These are phyloP conservation scores for Mandrillus leucophaeus DNA, from an alignment of 2,113 vertebrate genomes.

Conservation along the genomic window DNA sequence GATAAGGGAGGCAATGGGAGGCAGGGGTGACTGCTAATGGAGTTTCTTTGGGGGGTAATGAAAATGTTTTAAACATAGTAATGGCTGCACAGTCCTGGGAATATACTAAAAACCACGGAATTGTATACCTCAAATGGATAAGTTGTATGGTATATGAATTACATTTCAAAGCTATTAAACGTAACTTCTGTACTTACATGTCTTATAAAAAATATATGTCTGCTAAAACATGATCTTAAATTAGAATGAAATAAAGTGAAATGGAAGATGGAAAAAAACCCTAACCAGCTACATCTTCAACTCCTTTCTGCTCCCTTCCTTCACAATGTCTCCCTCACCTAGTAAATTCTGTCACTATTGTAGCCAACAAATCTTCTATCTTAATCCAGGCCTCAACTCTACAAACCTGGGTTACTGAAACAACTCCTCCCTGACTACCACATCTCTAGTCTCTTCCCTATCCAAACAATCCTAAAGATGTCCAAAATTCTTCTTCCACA, in stretches of 20 bases:
- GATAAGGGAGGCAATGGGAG: background rate
- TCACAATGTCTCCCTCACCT: background rate
- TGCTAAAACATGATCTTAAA: background rate
- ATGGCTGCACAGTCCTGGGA: background rate
- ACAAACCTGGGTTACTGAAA: background rate
- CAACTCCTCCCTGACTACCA: background rate
- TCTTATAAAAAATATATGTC: background rate
- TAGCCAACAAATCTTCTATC: background rate
- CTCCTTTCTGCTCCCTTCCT: background rate
- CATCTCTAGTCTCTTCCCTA: background rate
- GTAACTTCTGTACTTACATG: background rate
- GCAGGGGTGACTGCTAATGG: background rate
- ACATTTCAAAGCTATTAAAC: background rate
- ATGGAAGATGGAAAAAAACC: background rate
- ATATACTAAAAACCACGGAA: background rate
- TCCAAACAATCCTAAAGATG: background rate
- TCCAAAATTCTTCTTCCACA: background rate
- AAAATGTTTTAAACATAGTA: background rate
- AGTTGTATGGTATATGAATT: background rate
- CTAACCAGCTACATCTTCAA: background rate
- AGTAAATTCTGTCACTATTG: background rate
- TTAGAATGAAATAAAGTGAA: background rate
- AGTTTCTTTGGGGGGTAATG: background rate
- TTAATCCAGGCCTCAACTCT: background rate
- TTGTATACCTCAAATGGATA: background rate